A percentile compares a stretch with the other conserved stretches of the same genome.
phyloP scores from a whole-genome alignment of 2,888 invertebrate genomes.

The Ceramica pisi region DNA sequence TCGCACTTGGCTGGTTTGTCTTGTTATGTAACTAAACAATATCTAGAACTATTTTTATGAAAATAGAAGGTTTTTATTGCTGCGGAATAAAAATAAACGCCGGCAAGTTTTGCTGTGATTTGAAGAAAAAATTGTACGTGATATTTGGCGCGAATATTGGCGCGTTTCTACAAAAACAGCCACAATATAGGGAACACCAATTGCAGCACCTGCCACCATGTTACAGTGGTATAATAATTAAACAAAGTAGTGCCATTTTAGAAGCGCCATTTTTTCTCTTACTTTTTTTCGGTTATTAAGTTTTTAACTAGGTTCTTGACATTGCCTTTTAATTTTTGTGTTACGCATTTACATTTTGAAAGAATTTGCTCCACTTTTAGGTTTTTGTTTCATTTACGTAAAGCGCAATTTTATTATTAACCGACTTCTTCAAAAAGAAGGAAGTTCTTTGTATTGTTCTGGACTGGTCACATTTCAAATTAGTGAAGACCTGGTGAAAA shows the following conservation, averaged over 20 bases:
- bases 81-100: neutral
- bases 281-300: neutral
- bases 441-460: no score
- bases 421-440: no score
- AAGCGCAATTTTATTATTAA: no score
- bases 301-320: neutral
- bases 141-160: neutral
- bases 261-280: neutral
- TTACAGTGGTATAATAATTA: neutral
- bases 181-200: neutral
- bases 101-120: neutral
- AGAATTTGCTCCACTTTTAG: no score
- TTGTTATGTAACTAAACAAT: conserved; percentile 4
- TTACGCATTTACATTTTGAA: no score
- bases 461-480: no score
- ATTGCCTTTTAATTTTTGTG: no score
- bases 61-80: neutral
- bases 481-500: no score
- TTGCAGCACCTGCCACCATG: neutral
- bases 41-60: neutral
- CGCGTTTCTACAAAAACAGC: neutral
- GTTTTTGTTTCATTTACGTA: no score
- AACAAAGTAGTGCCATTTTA: neutral
- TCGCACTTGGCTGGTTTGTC: neutral
- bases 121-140: neutral